phyloP scores from a whole-genome alignment of 64 coral and sea anemone species.

The Actinia equina region DNA sequence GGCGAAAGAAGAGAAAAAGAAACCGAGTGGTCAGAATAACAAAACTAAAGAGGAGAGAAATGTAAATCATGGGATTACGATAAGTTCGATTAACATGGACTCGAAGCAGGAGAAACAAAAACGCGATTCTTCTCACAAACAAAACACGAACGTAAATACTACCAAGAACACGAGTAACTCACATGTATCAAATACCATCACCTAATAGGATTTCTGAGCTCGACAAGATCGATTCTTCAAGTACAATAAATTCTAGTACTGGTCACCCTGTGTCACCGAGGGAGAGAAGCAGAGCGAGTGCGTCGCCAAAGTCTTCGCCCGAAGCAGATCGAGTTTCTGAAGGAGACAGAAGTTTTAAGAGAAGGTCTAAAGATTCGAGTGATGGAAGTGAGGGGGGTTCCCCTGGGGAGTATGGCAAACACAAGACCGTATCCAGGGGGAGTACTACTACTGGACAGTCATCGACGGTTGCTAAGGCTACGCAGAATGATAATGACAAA shows the following conservation, averaged over 20 bases:
- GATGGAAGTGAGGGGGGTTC: slow-evolving; percentile 20
- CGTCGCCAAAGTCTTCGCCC: slow-evolving; percentile 17
- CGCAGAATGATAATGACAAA: slow-evolving; percentile 40
- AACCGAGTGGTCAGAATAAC: not conserved
- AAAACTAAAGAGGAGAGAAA: not conserved
- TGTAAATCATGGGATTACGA: not conserved
- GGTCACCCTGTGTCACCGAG: slow-evolving; percentile 36
- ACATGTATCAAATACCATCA: not conserved
- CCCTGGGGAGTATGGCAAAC: slow-evolving; percentile 38
- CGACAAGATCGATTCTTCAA: not conserved
- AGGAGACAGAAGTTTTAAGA: not conserved
- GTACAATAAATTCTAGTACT: not conserved
- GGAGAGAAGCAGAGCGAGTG: not conserved
- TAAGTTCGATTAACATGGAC: not conserved
- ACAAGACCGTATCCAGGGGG: slow-evolving; percentile 32
- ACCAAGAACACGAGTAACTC: not conserved
- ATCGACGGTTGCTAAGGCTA: slow-evolving; percentile 9
- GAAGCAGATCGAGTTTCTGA: not conserved
- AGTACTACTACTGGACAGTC: not conserved
- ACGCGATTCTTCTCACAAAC: not conserved
- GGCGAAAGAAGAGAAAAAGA: slow-evolving; percentile 12
- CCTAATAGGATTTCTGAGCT: not conserved
- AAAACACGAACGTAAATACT: not conserved
- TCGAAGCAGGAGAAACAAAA: not conserved
- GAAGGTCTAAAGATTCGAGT: not conserved